Percentiles rank a stretch among this genome's conserved stretches.
These are phyloP conservation scores for Microplitis manilae DNA, from an alignment of 2,888 invertebrate genomes.

Conservation along the genomic window DNA sequence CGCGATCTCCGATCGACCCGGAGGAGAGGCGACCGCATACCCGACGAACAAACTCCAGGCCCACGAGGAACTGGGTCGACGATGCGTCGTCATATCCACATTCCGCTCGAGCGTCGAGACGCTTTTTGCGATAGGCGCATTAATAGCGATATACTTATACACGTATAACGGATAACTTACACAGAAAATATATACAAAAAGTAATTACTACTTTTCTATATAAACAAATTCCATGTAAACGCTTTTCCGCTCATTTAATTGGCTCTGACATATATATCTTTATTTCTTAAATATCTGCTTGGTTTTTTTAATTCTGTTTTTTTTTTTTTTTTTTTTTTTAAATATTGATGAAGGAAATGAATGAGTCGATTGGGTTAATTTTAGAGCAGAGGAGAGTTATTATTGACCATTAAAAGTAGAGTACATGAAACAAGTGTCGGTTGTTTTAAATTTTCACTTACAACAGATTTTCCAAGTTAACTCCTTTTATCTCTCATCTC, in stretches of 20 bases:
- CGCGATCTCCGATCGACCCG: slow-evolving; percentile 13
- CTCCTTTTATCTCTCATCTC: slow-evolving; percentile 9
- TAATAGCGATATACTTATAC: slow-evolving; percentile 4
- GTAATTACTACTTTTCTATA: slow-evolving; percentile 1
- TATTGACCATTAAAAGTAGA: background rate
- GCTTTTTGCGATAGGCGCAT: slow-evolving; percentile 23
- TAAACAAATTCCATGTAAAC: background rate
- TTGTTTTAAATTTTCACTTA: background rate
- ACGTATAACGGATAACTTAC: background rate
- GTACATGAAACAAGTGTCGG: background rate
- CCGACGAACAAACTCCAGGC: slow-evolving; percentile 5
- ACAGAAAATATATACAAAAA: background rate
- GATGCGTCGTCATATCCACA: slow-evolving; percentile 29
- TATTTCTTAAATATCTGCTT: background rate
- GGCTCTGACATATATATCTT: background rate
- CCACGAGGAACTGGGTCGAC: slow-evolving; percentile 31
- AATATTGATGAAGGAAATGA: background rate
- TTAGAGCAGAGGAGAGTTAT: background rate
- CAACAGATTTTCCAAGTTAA: background rate
- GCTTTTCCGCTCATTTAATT: background rate
- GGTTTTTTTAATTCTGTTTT: background rate
- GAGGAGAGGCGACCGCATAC: background rate
- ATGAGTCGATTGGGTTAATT: background rate
- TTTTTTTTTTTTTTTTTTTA: background rate
- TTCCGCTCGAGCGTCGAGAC: slow-evolving; percentile 29